phyloP scores from a whole-genome alignment of 2,888 invertebrate genomes.

The Therioaphis trifolii region DNA sequence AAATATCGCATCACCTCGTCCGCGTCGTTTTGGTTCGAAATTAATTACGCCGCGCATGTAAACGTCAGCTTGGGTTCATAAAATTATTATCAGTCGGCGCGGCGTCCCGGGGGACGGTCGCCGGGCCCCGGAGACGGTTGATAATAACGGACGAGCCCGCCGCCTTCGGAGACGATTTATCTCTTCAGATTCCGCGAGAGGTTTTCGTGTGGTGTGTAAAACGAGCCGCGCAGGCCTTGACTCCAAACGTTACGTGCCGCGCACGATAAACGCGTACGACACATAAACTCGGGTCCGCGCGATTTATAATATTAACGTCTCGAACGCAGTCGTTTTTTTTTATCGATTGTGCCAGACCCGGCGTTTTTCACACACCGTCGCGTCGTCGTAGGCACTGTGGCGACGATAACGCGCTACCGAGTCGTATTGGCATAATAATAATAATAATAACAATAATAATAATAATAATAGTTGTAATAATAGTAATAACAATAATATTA shows the following conservation, averaged over 20 bases:
- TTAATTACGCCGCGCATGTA: slow-evolving; percentile 48
- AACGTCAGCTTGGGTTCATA: slow-evolving; percentile 44
- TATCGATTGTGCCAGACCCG: background rate
- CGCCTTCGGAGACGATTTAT: slow-evolving; percentile 35
- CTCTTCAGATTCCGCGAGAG: slow-evolving; percentile 36
- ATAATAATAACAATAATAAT: too few relatives aligned
- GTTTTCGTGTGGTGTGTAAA: slow-evolving; percentile 13
- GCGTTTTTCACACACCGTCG: background rate
- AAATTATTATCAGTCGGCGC: slow-evolving; percentile 52
- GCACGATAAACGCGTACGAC: background rate
- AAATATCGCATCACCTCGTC: background rate
- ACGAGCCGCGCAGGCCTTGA: background rate
- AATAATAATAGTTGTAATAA: too few relatives aligned
- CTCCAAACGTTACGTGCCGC: background rate
- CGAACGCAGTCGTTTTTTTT: background rate
- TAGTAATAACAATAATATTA: too few relatives aligned
- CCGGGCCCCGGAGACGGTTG: slow-evolving; percentile 18
- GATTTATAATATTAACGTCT: too few relatives aligned
- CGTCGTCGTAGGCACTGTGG: too few relatives aligned
- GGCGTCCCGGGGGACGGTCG: background rate
- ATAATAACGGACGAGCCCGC: slow-evolving; percentile 36
- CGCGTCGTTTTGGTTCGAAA: background rate
- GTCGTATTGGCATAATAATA: too few relatives aligned
- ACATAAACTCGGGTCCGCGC: background rate
- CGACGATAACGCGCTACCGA: too few relatives aligned